These are phyloP conservation scores for Eonycteris spelaea DNA, from an alignment of 2,113 vertebrate species.

Conservation along the genomic window DNA sequence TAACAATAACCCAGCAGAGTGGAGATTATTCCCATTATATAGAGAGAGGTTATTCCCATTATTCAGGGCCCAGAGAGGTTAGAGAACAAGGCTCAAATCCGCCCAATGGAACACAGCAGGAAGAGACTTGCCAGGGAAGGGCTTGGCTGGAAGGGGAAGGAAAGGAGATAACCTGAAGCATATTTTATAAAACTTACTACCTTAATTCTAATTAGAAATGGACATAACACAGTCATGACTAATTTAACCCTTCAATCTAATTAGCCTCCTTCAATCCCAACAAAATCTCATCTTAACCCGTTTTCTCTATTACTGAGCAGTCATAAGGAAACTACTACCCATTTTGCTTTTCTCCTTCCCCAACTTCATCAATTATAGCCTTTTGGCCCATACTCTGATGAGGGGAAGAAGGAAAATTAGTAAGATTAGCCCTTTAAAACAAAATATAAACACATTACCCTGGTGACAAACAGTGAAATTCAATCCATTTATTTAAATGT, in stretches of 20 bases:
- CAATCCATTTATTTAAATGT: conserved; percentile 64
- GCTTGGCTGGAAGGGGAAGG: background rate
- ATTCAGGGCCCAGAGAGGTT: no score
- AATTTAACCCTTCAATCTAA: background rate
- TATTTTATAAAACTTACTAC: background rate
- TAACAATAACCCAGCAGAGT: background rate
- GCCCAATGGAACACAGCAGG: background rate
- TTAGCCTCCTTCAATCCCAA: background rate
- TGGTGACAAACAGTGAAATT: background rate
- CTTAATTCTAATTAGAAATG: background rate
- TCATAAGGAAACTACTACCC: no score
- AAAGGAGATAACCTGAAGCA: background rate
- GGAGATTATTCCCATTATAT: background rate
- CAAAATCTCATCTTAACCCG: background rate
- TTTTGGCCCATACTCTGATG: background rate
- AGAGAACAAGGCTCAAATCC: background rate
- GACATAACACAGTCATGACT: fast-evolving
- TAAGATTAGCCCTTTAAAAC: background rate
- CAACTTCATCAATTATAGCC: fast-evolving
- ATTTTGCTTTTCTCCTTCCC: background rate
- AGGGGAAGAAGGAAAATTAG: background rate
- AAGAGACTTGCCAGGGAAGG: background rate
- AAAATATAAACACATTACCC: conserved; percentile 15
- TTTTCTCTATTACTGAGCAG: background rate
- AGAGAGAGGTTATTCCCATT: background rate